Percentiles rank a stretch among this genome's conserved stretches.
Evolutionary conservation across 2,797 vertebrate genomes (phyloP).

Genomic region (Helostoma temminkii): DNA sequence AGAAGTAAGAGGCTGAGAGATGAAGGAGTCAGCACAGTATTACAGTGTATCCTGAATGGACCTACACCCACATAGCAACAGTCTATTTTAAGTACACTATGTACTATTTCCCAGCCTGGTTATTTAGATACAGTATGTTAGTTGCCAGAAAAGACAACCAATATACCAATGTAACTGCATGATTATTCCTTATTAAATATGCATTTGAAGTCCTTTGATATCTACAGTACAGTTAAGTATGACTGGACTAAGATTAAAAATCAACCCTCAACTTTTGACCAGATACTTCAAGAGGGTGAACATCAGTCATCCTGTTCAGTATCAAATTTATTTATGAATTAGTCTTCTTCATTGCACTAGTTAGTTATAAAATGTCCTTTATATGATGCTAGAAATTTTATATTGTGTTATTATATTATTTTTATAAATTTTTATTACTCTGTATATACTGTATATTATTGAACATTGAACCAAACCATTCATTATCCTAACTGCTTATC

Average conservation of each 20-base stretch:
- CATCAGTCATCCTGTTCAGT: too few species aligned
- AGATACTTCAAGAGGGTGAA: too few species aligned
- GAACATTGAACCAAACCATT: too few species aligned
- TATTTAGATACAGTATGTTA: neutral
- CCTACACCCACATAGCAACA: conserved; percentile 40
- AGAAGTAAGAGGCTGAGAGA: neutral
- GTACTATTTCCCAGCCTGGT: neutral
- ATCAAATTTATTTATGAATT: too few species aligned
- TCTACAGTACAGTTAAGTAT: neutral
- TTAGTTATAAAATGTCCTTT: too few species aligned
- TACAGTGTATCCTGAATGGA: conserved; percentile 8
- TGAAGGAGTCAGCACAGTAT: conserved; percentile 15
- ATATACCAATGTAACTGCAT: neutral
- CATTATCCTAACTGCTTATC: too few species aligned
- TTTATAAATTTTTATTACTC: too few species aligned
- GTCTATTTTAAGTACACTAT: conserved; percentile 27
- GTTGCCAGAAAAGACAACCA: neutral
- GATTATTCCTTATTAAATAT: neutral
- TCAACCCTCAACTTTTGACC: too few species aligned
- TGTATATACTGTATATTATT: too few species aligned
- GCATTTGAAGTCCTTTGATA: neutral
- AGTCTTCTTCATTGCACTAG: too few species aligned
- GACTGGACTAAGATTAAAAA: neutral
- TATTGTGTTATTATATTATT: too few species aligned
- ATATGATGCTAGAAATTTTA: too few species aligned